Evolutionary conservation across 1,140 invertebrate genomes (phyloP), one percentile per base, ranked within the genome.

Genomic region (Centruroides sculpturatus): DNA sequence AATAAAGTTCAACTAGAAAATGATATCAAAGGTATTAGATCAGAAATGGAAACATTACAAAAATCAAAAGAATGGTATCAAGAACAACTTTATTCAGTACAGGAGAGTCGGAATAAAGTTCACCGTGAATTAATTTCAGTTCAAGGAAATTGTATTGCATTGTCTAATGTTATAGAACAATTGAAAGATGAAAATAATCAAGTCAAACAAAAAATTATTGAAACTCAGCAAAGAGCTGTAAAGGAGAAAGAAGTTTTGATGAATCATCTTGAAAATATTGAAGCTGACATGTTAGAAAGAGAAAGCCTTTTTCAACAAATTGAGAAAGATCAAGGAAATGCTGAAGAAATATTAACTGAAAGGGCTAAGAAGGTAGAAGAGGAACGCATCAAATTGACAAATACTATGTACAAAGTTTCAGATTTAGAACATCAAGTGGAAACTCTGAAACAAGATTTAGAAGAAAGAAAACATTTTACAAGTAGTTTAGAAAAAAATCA

Each of bases 21-120:
- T 64, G 74, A 76, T 57, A 65, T 72, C 11, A 63, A 70, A 54
- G 69, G 69, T 57, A 64, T 73, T n/a, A 68, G 70, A 53, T 71
- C 66, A 67, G 75, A 77, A 61, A 68, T 76, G 23, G 68, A 68
- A 23, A 67, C 72, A 11, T 61, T 76, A 34, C 65, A 71, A 51
- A 75, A 73, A 63, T 71, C 73, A 7, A 76, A 74, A 61, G 71
- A 75, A 46, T 78, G 76, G 76, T 78, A 76, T 63, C 71, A 75
- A 66, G 69, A 76, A 35, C 76, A 78, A 61, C 67, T 78, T 48
- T 69, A 73, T 57, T 23, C 61, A 9, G 69, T 72, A 49, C 74
- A 77, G 57, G 70, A 72, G 48, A 69, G 69, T 9, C 61, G 71
- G 52, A 61, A 58, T 47, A 68, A 69, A 56, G 64, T 77, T 10